These are phyloP conservation scores for Papilio xuthus DNA, from an alignment of 1,140 invertebrate species.

Conservation along the genomic window DNA sequence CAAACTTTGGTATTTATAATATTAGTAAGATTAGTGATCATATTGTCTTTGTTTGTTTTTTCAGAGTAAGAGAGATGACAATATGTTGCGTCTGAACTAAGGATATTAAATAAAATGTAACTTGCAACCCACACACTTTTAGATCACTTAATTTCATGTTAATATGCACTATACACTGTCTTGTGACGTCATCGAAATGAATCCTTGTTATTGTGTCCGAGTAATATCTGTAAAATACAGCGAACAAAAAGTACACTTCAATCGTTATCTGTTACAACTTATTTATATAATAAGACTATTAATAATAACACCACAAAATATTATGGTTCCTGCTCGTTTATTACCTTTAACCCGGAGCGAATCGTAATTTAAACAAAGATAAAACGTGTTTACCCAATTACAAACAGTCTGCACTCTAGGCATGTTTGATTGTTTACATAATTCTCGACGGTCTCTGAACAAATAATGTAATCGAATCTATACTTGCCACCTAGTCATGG, in stretches of 20 bases:
- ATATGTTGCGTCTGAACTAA: too few relatives aligned
- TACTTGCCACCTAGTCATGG: constrained; percentile 7
- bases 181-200: background rate
- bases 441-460: constrained; percentile 20
- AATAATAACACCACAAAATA: constrained; percentile 3
- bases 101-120: too few relatives aligned
- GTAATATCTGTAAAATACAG: background rate
- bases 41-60: background rate
- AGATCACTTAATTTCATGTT: background rate
- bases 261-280: background rate
- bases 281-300: background rate
- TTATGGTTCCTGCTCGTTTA: constrained; percentile 33
- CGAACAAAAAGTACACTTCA: background rate
- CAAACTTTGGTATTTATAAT: too few relatives aligned
- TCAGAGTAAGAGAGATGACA: background rate
- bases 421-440: constrained; percentile 32
- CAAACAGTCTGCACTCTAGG: constrained; percentile 8
- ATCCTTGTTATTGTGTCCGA: background rate
- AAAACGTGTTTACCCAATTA: constrained; percentile 22
- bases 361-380: constrained; percentile 38
- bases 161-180: background rate
- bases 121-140: background rate
- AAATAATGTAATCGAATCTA: constrained; percentile 36
- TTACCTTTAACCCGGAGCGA: constrained; percentile 32
- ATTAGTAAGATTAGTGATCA: too few relatives aligned